phyloP scores from a whole-genome alignment of 2,797 vertebrate species.

The Hipposideros larvatus region DNA sequence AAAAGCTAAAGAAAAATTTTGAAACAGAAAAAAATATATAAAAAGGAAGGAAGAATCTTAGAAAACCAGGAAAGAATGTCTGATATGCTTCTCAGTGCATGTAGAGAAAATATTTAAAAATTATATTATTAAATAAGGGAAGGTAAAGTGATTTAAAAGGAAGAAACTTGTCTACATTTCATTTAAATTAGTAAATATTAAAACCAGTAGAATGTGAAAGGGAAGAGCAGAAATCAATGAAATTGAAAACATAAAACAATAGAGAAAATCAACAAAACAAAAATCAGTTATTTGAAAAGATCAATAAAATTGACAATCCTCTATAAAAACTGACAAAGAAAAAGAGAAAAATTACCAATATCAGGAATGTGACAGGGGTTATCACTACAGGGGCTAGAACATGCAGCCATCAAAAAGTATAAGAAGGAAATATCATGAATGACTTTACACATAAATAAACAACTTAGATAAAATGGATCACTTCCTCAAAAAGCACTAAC shows the following conservation, averaged over 20 bases:
- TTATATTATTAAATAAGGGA: not conserved
- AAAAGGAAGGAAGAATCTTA: not conserved
- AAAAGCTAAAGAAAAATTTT: not conserved
- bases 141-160: not conserved
- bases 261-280: constrained; percentile 35
- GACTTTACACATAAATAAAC: not conserved
- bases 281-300: not conserved
- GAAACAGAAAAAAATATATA: not conserved
- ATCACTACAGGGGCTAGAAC: not conserved
- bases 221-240: not conserved
- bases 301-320: not conserved
- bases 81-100: not conserved
- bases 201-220: not conserved
- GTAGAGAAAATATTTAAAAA: not conserved
- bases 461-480: not conserved
- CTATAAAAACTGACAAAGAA: not conserved
- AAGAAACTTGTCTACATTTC: not conserved
- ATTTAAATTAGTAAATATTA: not conserved
- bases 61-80: not conserved
- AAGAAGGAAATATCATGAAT: not conserved
- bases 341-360: not conserved
- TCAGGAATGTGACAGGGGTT: not conserved
- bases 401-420: not conserved
- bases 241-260: not conserved
- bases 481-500: not conserved